Conservation (phyloP, 2,888 invertebrate genomes). For the Brachylomia viminalis region DNA sequence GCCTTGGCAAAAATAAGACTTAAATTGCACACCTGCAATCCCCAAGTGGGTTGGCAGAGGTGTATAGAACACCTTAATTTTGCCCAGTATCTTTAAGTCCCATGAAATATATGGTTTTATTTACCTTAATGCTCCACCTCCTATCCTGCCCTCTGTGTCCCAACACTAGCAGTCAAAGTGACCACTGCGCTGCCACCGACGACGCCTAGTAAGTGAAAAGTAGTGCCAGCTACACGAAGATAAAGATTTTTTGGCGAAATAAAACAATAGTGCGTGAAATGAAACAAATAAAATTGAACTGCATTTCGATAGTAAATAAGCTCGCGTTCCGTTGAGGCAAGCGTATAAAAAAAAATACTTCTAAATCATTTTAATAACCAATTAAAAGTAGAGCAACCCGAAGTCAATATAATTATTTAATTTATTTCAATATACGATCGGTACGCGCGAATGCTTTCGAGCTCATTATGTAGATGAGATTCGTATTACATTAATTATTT, state of each 20-base stretch:
- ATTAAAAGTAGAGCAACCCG: not conserved
- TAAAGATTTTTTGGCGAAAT: not conserved
- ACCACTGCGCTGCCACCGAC: no score
- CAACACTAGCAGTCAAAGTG: no score
- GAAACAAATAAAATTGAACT: not conserved
- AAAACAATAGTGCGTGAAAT: not conserved
- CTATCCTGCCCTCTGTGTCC: no score
- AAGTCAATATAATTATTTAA: slow-evolving; percentile 26
- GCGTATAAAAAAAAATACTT: not conserved
- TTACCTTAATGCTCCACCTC: no score
- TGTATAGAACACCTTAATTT: not conserved
- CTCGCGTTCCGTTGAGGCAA: no score
- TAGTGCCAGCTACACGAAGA: no score
- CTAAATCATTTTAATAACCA: not conserved
- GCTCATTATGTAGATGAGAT: slow-evolving; percentile 38
- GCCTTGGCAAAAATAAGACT: not conserved
- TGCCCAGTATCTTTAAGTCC: not conserved
- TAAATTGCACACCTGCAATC: not conserved
- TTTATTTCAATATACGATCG: slow-evolving; percentile 18
- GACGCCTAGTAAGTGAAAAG: no score
- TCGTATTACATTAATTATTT: slow-evolving; percentile 20
- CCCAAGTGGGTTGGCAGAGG: not conserved
- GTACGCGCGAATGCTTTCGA: slow-evolving; percentile 4
- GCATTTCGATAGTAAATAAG: not conserved
- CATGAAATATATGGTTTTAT: not conserved